Evolutionary conservation across 2,113 vertebrate genomes (phyloP).

Genomic region (Seriola dumerili): DNA sequence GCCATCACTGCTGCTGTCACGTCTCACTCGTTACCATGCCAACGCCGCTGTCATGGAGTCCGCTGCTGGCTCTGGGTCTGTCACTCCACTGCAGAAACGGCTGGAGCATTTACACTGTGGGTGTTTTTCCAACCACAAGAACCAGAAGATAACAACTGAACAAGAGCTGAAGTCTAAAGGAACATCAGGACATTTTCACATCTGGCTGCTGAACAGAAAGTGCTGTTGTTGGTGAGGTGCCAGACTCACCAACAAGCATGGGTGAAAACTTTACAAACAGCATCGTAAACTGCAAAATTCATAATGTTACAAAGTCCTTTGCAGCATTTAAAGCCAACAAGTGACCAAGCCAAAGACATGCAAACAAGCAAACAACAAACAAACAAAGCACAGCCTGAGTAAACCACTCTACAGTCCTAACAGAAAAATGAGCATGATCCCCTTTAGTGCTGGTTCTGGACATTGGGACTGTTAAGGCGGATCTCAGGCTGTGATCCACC

Average conservation of each 20-base stretch:
- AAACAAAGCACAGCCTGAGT: too few species aligned
- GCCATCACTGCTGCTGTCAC: constrained; percentile 60
- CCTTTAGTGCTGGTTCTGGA: too few species aligned
- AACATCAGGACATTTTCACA: neutral
- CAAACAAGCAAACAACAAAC: neutral
- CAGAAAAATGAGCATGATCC: too few species aligned
- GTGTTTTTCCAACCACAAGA: neutral
- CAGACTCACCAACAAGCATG: neutral
- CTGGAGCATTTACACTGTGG: neutral
- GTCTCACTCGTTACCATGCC: constrained; percentile 67
- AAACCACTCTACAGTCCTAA: too few species aligned
- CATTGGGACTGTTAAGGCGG: too few species aligned
- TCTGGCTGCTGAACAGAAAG: neutral
- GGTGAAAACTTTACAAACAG: neutral
- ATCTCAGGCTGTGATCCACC: neutral
- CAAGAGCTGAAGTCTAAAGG: neutral
- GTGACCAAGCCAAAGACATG: neutral
- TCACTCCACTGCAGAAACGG: constrained; percentile 40
- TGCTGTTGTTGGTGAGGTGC: neutral
- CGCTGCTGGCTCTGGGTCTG: constrained; percentile 56
- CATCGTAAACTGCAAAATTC: neutral
- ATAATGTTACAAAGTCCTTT: neutral
- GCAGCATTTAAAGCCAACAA: neutral
- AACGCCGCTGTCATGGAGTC: constrained; percentile 47
- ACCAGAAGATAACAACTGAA: neutral